These are phyloP conservation scores for Chesias legatella DNA, from an alignment of 2,888 invertebrate genomes.

Conservation along the genomic window DNA sequence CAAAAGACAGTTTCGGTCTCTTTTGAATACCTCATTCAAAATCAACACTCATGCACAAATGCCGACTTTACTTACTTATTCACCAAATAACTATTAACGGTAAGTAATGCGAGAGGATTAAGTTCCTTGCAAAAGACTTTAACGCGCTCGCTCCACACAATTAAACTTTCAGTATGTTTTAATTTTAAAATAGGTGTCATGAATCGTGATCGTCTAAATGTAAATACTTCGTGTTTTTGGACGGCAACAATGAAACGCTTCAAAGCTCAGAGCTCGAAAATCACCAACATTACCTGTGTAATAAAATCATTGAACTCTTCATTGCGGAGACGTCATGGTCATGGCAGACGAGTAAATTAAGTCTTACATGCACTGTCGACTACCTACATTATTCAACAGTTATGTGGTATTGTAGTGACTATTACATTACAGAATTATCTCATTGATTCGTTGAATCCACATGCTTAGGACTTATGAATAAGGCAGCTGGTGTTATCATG, in stretches of 20 bases:
- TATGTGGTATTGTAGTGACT: not conserved
- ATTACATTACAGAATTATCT: conserved; percentile 8
- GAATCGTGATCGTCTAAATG: conserved; percentile 14
- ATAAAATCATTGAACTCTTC: conserved; percentile 42
- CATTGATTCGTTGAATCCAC: conserved; percentile 12
- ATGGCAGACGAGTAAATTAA: conserved; percentile 37
- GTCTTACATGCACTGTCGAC: conserved; percentile 18
- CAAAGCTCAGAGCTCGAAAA: conserved; percentile 30
- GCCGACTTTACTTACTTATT: too few relatives aligned
- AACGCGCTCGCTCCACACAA: conserved; percentile 22
- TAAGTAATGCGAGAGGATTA: not conserved
- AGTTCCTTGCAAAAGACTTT: conserved; percentile 24
- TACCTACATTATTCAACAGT: not conserved
- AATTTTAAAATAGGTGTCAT: conserved; percentile 18
- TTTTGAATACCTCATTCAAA: too few relatives aligned
- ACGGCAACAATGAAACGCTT: conserved; percentile 32
- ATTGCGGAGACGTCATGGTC: conserved; percentile 39
- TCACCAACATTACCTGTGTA: conserved; percentile 28
- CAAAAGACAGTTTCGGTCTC: too few relatives aligned
- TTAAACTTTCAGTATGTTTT: conserved; percentile 15
- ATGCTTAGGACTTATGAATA: too few relatives aligned
- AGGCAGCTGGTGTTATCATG: too few relatives aligned
- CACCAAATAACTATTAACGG: too few relatives aligned
- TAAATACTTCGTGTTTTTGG: conserved; percentile 11
- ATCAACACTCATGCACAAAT: too few relatives aligned